phyloP scores from a whole-genome alignment of 2,888 invertebrate species.

The Drosophila mercatorum region DNA sequence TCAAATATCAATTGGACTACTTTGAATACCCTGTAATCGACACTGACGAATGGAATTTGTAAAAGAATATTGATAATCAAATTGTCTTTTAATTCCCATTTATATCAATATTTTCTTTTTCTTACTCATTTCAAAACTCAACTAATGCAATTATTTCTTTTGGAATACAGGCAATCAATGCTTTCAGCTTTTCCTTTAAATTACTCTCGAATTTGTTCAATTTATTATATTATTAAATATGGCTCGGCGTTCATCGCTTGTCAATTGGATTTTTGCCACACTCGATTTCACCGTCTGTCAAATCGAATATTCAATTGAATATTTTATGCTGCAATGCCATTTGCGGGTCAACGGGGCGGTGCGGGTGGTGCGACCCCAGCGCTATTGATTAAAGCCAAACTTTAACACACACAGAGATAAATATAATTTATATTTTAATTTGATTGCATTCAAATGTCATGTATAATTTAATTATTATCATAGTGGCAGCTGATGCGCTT shows the following conservation, averaged over 20 bases:
- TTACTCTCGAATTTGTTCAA: background rate
- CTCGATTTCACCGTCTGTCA: constrained; percentile 36
- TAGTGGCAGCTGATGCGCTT: constrained; percentile 16
- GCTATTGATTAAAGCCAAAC: constrained; percentile 4
- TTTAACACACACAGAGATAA: constrained; percentile 18
- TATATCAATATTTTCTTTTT: too few species aligned
- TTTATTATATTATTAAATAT: constrained; percentile 25
- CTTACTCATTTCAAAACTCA: background rate
- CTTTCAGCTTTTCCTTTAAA: background rate
- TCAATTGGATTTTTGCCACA: constrained; percentile 15
- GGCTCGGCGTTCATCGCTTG: constrained; percentile 17
- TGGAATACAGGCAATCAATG: background rate
- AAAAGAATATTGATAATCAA: background rate
- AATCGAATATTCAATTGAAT: constrained; percentile 41
- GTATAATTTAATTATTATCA: constrained; percentile 65
- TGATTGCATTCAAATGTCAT: constrained; percentile 58
- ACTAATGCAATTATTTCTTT: too few species aligned
- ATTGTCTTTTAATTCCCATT: too few species aligned
- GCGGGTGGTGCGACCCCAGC: background rate
- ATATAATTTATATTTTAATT: constrained; percentile 56
- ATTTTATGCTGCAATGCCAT: constrained; percentile 39
- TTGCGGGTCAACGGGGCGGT: background rate
- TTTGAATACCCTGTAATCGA: constrained; percentile 14
- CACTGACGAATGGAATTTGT: too few species aligned
- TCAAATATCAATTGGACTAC: background rate